A percentile compares a stretch with the other conserved stretches of the same genome.
These are phyloP conservation scores for Ectropis crepuscularia DNA, from an alignment of 2,888 invertebrate genomes.

Conservation along the genomic window DNA sequence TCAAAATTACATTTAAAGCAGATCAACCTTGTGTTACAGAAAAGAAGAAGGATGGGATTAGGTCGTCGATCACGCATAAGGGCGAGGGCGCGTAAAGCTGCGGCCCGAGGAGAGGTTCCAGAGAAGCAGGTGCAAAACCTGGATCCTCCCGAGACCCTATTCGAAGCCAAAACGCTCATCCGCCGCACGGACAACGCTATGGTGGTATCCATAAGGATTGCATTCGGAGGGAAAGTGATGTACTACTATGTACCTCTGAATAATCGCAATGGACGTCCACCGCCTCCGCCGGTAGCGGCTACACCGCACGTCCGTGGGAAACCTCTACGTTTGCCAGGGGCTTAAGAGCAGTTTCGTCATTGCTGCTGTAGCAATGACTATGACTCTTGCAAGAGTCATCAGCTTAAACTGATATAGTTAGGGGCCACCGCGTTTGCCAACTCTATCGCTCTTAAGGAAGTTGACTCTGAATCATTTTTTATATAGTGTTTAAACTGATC, in stretches of 20 bases:
- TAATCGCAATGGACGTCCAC: not conserved
- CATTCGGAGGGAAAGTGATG: not conserved
- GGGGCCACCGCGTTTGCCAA: conserved; percentile 1
- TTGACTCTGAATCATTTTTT: too few species aligned
- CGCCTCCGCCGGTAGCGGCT: not conserved
- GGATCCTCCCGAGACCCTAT: not conserved
- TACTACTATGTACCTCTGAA: not conserved
- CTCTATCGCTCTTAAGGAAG: not conserved
- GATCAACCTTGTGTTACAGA: not conserved
- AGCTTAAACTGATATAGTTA: not conserved
- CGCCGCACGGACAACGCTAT: not conserved
- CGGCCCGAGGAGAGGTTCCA: not conserved
- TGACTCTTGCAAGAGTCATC: not conserved
- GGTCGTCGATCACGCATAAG: not conserved
- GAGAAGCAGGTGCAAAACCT: not conserved
- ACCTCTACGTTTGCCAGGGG: not conserved
- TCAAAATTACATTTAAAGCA: too few species aligned
- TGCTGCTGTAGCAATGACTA: conserved; percentile 5
- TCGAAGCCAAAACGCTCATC: not conserved
- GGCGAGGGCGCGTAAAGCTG: not conserved
- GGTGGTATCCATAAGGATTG: not conserved
- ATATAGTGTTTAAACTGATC: too few species aligned
- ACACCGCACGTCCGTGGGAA: not conserved
- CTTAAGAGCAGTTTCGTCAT: not conserved
- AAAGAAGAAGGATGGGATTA: not conserved